phyloP scores from a whole-genome alignment of 2,113 vertebrate species.

The Speoplatyrhinus poulsoni region DNA sequence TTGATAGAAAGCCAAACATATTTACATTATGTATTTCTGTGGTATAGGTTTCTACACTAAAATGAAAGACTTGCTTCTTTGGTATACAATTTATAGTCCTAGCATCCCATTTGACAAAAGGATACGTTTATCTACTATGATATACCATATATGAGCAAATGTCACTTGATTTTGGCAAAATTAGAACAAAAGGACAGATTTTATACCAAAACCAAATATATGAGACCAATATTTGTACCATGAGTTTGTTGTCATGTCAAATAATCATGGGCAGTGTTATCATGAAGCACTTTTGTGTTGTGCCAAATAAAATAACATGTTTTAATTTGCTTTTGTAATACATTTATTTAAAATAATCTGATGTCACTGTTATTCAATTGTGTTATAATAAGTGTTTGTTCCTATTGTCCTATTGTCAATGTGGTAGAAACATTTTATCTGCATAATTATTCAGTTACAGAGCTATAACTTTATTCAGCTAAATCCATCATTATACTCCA shows the following conservation, averaged over 20 bases:
- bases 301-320: slow-evolving; percentile 74
- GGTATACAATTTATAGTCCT: slow-evolving; percentile 39
- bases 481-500: too few species aligned
- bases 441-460: too few species aligned
- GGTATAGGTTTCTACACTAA: slow-evolving; percentile 60
- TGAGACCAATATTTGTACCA: slow-evolving; percentile 36
- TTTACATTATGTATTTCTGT: slow-evolving; percentile 70
- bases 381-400: background rate
- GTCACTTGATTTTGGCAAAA: slow-evolving; percentile 7
- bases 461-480: too few species aligned
- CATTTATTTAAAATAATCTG: slow-evolving; percentile 12
- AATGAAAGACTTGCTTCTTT: slow-evolving; percentile 40
- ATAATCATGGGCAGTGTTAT: slow-evolving; percentile 67
- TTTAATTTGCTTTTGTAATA: slow-evolving; percentile 38
- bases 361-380: background rate
- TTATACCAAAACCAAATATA: slow-evolving; percentile 23
- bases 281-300: slow-evolving; percentile 76
- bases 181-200: slow-evolving; percentile 27
- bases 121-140: background rate
- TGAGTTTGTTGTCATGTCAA: slow-evolving; percentile 54
- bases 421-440: too few species aligned
- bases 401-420: too few species aligned
- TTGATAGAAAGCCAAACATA: slow-evolving; percentile 63
- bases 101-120: slow-evolving; percentile 20
- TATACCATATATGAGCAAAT: background rate